Percentiles rank a stretch among this genome's conserved stretches.
Evolutionary conservation across 1,140 invertebrate species (phyloP).

Genomic region (Caenorhabditis briggsae): DNA sequence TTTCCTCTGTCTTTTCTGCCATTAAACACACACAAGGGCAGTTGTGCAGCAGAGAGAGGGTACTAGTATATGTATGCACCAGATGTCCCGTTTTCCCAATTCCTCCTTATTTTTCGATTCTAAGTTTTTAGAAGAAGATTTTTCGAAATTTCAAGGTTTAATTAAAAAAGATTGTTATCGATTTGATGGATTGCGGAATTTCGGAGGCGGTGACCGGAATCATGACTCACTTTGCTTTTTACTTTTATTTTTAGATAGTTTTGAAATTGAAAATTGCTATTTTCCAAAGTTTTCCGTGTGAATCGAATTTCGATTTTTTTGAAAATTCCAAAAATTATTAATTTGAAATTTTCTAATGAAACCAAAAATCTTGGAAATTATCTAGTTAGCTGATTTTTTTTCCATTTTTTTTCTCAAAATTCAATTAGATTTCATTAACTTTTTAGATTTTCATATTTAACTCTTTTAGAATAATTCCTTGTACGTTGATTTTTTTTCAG

Average conservation of each 20-base stretch:
- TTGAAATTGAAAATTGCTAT: neutral
- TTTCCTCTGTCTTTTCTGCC: neutral
- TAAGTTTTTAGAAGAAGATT: no score
- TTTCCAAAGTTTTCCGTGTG: neutral
- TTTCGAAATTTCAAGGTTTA: no score
- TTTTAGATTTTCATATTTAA: no score
- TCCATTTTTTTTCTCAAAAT: conserved; percentile 1
- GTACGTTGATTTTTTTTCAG: no score
- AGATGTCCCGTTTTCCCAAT: neutral
- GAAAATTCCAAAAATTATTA: neutral
- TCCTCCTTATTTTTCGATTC: no score
- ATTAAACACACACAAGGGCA: conserved; percentile 50
- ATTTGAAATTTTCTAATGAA: neutral
- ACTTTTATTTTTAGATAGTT: conserved; percentile 16
- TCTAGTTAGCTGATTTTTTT: neutral
- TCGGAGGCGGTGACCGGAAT: neutral
- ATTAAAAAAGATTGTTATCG: conserved; percentile 29
- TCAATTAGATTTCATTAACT: neutral
- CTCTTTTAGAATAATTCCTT: no score
- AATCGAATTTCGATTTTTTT: neutral
- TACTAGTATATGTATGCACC: conserved; percentile 55
- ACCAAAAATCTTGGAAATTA: neutral
- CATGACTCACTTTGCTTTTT: conserved; percentile 9
- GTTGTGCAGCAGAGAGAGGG: neutral
- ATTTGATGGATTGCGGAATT: conserved; percentile 6